Base-by-base conservation (phyloP, 1,140 invertebrate species). In the Papilio glaucus region DNA sequence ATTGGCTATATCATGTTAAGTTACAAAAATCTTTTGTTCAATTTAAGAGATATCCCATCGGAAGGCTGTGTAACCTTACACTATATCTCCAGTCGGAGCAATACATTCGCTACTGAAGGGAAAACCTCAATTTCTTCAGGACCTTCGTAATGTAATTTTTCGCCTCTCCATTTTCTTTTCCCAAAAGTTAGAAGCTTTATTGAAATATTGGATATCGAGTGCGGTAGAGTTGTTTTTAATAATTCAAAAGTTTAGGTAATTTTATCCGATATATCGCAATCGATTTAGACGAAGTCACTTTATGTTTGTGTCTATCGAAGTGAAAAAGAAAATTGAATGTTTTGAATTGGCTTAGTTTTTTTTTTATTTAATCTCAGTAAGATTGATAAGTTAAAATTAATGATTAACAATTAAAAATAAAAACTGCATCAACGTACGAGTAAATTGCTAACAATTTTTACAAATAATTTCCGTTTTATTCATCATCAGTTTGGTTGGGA, bases 101-200 rank as follows among this genome's bases (percentile, higher is more conserved):
- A 78, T 79, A 83, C 77, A 79, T 78, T 81, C 68, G 73, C 63
- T 70, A 76, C 78, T 79, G 78, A 79, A 81, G 72, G 75, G 75
- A 81, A 85, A 82, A 81, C 85, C 82, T 81, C 85, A 86, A 90
- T 89, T 85, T 87, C 80, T 88, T 60, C 80, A 78, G 71, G 81
- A 84, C 87, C 89, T 87, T 81, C 80, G 79, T 91, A 91, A 92
- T 91, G 86, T 90, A 89, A 92, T 91, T 92, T 92, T 85, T 89
- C 81, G 80, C 80, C 80, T 86, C 80, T 89, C 85, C 83, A 85
- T 88, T 89, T 89, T 89, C 84, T 85, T 81, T 81, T 65, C 82
- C 81, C 76, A 81, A 87, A 90, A 85, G 79, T 82, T 85, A 74
- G 82, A 21, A 85, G 84, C 77, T 83, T 87, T 90, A 89, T 91